Evolutionary conservation across 30 jellyfish, hydroid and myxozoan genomes (phyloP).

Genomic region (Mastigias papua): DNA sequence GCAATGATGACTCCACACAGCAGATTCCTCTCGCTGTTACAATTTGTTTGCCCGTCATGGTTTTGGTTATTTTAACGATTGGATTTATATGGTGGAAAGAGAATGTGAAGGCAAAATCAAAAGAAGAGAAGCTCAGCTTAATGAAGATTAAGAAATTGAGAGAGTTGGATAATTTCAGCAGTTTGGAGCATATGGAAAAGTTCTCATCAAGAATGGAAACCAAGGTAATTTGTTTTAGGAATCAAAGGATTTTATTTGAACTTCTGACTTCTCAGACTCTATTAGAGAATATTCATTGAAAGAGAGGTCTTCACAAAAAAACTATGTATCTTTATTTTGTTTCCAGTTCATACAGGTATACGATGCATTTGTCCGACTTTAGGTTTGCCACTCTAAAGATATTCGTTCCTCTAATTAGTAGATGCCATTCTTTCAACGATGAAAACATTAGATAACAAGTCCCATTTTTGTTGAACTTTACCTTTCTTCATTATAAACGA

Average conservation of each 20-base stretch:
- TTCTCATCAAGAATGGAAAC: constrained; percentile 50
- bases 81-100: constrained; percentile 82
- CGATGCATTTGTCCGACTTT: too few relatives aligned
- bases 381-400: too few relatives aligned
- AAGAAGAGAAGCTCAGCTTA: constrained; percentile 40
- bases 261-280: too few relatives aligned
- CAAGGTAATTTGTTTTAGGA: constrained; percentile 14
- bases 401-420: too few relatives aligned
- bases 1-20: background rate
- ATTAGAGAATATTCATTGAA: too few relatives aligned
- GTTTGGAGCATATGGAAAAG: constrained; percentile 68
- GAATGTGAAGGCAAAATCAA: constrained; percentile 11
- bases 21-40: constrained; percentile 66
- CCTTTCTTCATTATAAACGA: background rate
- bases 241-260: background rate
- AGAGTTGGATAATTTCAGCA: constrained; percentile 70
- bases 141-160: constrained; percentile 57
- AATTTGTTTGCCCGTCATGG: constrained; percentile 51
- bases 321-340: too few relatives aligned
- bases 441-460: background rate
- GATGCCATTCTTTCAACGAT: background rate
- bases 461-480: too few relatives aligned
- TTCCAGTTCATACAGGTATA: too few relatives aligned
- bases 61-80: constrained; percentile 42
- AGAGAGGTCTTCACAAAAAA: too few relatives aligned